Conservation (phyloP, 2,888 invertebrate genomes). For the Platycheirus albimanus region DNA sequence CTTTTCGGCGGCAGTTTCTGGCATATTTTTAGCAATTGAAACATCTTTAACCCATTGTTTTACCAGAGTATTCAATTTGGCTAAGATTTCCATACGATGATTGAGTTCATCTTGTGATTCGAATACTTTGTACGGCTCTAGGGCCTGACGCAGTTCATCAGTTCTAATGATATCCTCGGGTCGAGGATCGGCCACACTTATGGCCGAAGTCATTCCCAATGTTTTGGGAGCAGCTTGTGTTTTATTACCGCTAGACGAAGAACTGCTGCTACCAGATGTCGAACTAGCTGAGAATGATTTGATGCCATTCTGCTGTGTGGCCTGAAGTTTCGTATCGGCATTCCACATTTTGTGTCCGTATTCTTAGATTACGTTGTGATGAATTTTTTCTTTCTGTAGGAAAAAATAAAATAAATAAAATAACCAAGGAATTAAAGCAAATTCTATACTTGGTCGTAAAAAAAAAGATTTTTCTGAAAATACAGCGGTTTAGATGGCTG, state of each 20-base stretch:
- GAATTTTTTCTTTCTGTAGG: constrained; percentile 24
- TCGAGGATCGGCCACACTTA: constrained; percentile 92
- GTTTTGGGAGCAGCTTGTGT: constrained; percentile 58
- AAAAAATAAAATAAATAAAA: neutral
- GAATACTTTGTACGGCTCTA: constrained; percentile 93
- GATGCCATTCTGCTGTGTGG: constrained; percentile 79
- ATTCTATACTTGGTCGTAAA: too few species aligned
- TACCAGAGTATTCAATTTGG: constrained; percentile 94
- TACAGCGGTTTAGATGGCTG: too few species aligned
- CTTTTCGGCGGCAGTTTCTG: constrained; percentile 92
- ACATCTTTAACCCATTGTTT: constrained; percentile 97
- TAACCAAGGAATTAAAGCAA: too few species aligned
- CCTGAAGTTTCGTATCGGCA: constrained; percentile 79
- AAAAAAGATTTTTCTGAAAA: too few species aligned
- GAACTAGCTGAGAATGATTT: constrained; percentile 75
- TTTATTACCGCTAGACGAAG: constrained; percentile 49
- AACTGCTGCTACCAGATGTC: constrained; percentile 57
- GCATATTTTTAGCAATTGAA: constrained; percentile 95
- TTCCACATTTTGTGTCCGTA: constrained; percentile 79
- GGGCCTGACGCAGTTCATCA: constrained; percentile 87
- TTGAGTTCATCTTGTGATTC: constrained; percentile 95
- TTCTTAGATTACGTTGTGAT: constrained; percentile 18
- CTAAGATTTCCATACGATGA: constrained; percentile 93
- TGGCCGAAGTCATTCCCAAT: constrained; percentile 96
- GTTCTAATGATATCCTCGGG: constrained; percentile 88